Base-by-base conservation (phyloP, 2,888 invertebrate species). In the Mechanitis messenoides region DNA sequence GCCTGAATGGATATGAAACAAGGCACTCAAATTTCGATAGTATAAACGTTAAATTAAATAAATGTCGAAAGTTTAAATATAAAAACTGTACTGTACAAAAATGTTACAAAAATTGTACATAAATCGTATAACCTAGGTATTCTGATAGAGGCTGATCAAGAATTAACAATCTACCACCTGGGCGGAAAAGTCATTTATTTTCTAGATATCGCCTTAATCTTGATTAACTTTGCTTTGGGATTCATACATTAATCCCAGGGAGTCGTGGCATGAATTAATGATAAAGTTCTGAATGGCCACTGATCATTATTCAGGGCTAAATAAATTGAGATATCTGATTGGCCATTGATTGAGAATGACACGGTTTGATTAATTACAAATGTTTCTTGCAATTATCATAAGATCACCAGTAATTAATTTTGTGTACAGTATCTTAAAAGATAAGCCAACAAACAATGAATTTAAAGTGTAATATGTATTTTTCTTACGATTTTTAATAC, bases 361-460 rank as follows among this genome's bases (percentile, higher is more conserved):
- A 72, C 66, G 45, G 55, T 38, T 69, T 76, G 75, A 78, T 79
- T 74, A 77, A 78, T 76, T 69, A 70, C 66, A 55, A 68, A 72
- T 65, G 62, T 57, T 71, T 71, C 70, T 72, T 66, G 71, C 68
- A 72, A 71, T 73, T 72, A 71, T 67, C 70, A 60, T 45, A 64
- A 66, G 65, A 67, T 70, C 59, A 54, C 33, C 50, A 47, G 66
- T 61, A 62, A 67, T 64, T 66, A 60, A 56, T 63, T 62, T 54
- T 62, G 53, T 45, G 20, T 20, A 20, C 20, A 20, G 20, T 20
- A 20, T 20, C 20, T 20, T 20, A 20, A 20, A 20, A 20, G 20
- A 20, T 20, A 20, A 20, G 20, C 20, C 20, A 20, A 20, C 20
- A 20, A 20, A 20, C 20, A 20, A 20, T 20, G 20, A 20, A 20